These are phyloP conservation scores for Phymatocera aterrima DNA, from an alignment of 2,888 invertebrate genomes.

Conservation along the genomic window DNA sequence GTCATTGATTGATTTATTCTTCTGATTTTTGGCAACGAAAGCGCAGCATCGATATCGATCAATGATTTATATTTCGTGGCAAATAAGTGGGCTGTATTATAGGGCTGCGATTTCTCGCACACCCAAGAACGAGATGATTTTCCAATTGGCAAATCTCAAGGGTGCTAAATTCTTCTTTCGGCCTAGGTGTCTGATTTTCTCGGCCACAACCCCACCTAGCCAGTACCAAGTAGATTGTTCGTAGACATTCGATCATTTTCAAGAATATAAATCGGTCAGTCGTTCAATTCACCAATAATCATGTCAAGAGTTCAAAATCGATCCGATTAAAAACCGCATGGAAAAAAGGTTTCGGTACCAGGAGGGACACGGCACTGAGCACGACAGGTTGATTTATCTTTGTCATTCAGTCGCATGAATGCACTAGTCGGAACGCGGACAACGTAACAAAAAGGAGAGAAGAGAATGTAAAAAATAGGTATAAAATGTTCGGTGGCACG, in stretches of 20 bases:
- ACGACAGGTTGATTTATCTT: conserved; percentile 21
- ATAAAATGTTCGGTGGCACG: not conserved
- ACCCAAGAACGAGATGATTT: not conserved
- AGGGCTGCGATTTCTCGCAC: not conserved
- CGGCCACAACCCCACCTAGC: not conserved
- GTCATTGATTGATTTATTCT: not conserved
- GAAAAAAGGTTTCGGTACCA: not conserved
- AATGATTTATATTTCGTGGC: not conserved
- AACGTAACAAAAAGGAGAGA: not conserved
- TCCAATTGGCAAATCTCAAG: not conserved
- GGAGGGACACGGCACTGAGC: not conserved
- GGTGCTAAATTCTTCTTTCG: not conserved
- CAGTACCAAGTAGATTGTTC: not conserved
- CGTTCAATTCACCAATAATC: not conserved
- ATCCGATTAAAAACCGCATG: not conserved
- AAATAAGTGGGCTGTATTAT: conserved; percentile 8
- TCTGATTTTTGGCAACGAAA: not conserved
- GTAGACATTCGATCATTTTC: not conserved
- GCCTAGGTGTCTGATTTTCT: not conserved
- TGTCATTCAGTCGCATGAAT: conserved; percentile 6
- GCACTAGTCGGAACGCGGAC: not conserved
- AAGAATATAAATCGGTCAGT: not conserved
- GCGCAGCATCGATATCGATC: not conserved
- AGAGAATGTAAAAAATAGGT: not conserved
- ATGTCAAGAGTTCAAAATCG: not conserved